Conservation (phyloP, 1,140 invertebrate species). For the Latrodectus geometricus region DNA sequence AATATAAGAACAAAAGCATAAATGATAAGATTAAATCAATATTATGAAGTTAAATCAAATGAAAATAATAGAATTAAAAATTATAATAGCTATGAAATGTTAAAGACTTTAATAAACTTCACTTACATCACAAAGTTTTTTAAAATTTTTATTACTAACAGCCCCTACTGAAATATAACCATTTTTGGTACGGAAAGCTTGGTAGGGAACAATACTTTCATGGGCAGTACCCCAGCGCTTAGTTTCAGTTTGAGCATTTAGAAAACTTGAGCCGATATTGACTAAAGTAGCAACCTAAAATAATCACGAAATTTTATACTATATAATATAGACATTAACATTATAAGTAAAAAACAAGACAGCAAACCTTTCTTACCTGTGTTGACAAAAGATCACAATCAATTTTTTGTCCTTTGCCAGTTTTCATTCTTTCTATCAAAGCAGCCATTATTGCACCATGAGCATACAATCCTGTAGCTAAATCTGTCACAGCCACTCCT, state of each 20-base stretch:
- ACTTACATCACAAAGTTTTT: conserved; percentile 60
- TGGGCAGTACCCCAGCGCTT: conserved; percentile 89
- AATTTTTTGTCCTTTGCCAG: conserved; percentile 89
- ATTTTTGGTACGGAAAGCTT: conserved; percentile 85
- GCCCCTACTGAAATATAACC: conserved; percentile 87
- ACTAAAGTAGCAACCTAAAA: conserved; percentile 81
- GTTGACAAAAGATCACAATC: conserved; percentile 94
- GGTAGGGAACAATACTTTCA: conserved; percentile 94
- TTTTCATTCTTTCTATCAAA: conserved; percentile 80
- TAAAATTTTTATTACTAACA: conserved; percentile 72
- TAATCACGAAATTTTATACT: not conserved
- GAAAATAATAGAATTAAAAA: no score
- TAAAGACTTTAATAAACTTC: not conserved
- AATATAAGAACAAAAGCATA: no score
- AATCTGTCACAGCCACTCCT: conserved; percentile 92
- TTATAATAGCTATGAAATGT: no score
- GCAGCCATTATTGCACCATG: conserved; percentile 96
- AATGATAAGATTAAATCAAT: no score
- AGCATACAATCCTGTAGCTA: conserved; percentile 92
- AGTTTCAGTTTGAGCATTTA: conserved; percentile 84
- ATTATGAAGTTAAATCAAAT: no score
- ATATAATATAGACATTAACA: not conserved
- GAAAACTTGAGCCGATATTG: conserved; percentile 90
- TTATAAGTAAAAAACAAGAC: not conserved
- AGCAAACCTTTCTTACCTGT: conserved; percentile 72